Evolutionary conservation across 2,888 invertebrate genomes (phyloP).

Genomic region (Habrosyne pyritoides): DNA sequence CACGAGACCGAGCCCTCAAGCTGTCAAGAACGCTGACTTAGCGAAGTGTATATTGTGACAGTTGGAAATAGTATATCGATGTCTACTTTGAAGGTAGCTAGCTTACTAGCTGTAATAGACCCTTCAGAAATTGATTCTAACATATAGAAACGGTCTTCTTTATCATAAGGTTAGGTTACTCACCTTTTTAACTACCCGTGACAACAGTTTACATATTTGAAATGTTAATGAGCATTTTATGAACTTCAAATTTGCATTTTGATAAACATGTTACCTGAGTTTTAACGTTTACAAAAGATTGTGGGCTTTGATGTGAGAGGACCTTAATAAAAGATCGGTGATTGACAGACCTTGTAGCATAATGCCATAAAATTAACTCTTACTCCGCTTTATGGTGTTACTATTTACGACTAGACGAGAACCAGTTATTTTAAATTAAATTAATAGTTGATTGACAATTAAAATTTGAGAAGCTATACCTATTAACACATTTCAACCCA

Average conservation of each 20-base stretch:
- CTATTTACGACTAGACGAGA: constrained; percentile 10
- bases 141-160: too few species aligned
- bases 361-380: constrained; percentile 48
- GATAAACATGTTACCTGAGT: not conserved
- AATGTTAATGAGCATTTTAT: not conserved
- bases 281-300: not conserved
- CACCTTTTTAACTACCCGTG: too few species aligned
- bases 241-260: not conserved
- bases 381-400: constrained; percentile 47
- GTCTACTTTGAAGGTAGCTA: too few species aligned
- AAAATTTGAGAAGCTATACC: constrained; percentile 1
- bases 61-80: too few species aligned
- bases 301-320: not conserved
- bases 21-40: too few species aligned
- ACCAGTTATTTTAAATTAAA: constrained; percentile 5
- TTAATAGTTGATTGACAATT: constrained; percentile 2
- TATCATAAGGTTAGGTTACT: too few species aligned
- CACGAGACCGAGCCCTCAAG: not conserved
- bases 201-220: not conserved
- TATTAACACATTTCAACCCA: not conserved
- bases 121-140: too few species aligned
- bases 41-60: too few species aligned
- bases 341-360: constrained; percentile 45
- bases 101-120: too few species aligned
- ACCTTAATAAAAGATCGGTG: constrained; percentile 46